Evolutionary conservation across 92 coral and sea anemone genomes (phyloP), one percentile per base, ranked within the genome.

Genomic region (Siderastrea radians): DNA sequence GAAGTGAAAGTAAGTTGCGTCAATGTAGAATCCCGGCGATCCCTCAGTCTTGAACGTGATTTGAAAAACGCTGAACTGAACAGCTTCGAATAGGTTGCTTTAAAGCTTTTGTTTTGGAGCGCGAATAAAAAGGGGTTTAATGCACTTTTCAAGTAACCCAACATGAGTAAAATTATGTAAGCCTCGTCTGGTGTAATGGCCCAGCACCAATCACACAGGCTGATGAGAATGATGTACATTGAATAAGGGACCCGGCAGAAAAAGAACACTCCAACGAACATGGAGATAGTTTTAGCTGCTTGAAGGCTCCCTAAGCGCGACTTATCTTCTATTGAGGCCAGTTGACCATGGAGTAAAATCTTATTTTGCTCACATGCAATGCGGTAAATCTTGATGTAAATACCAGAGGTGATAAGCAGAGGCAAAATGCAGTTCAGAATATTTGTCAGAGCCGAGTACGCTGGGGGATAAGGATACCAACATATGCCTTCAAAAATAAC

Each of bases 141-240:
- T 44, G 98, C 98, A 0, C 93, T 93, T 88, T 95, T 93, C 19
- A 95, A 90, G 82, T 95, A 95, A 19, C 98, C 98, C 55, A 90
- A 88, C 96, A 90, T 77, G 19, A 95, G 80, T 44, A 95, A 26
- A 26, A 26, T 26, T 26, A 26, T 26, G 38, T 26, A 26, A 26
- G 38, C 38, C 38, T 26, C 38, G 38, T 26, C 38, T 26, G 38
- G 38, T 26, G 75, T 6, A 94, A 74, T 93, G 63, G 88, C 49
- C 43, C 38, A 26, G 0, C 38, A 26, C 38, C 38, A 26, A 83
- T 84, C 13, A 95, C 86, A 5, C 96, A 87, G 60, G 83, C 44
- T 1, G 88, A 69, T 15, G 93, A 81, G 85, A 26, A 26, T 26
- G 38, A 26, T 26, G 38, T 26, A 26, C 38, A 26, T 26, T 26